Base-by-base conservation (phyloP, 2,113 vertebrate species). In the Elanoides forficatus region DNA sequence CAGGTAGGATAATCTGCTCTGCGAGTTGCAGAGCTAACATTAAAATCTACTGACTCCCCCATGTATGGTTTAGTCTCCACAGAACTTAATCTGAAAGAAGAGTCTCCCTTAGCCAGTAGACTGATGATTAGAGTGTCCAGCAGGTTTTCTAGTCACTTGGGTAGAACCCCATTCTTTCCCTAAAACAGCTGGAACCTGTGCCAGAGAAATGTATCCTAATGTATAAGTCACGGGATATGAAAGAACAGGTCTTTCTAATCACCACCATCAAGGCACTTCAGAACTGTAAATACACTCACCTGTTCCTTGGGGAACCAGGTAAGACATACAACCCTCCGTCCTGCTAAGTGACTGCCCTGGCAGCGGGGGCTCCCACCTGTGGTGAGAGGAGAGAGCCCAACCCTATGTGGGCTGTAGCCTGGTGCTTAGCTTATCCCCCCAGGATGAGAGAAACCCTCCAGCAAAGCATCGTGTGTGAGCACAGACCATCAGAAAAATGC, bases 301-400 rank as follows among this genome's bases (percentile, higher is more conserved):
- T 58, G 21, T 36, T 85, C 25, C 34, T 40, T 62, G 20, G 45
- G 6, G 19, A 73, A 43, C 22, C 9, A 32, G 34, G 18, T 55
- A 34, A 42, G 47, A 32, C 38, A 43, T 25, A 60, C 13, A 88
- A 15, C 11, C 13, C 15, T 70, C 14, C 5, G 3, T 50, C 29
- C n/a, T 89, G 34, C 45, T 66, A 2, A 20, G 16, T 10, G 29
- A 34, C 55, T 42, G 50, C 16, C 59, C 50, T 62, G 27, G 36
- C 29, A 62, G 13, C 0, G 1, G 22, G 10, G 22, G 3, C 13
- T 86, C 11, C 40, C 43, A 42, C 6, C 15, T 0, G 0, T 0
- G 0, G 14, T 12, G 6, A 60, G 20, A 27, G 6, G 21, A 88
- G 52, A 62, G 18, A 83, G 3, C 62, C 15, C 73, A 70, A 15